Conservation (phyloP, 2,888 invertebrate genomes). For the Pilophorus perplexus region DNA sequence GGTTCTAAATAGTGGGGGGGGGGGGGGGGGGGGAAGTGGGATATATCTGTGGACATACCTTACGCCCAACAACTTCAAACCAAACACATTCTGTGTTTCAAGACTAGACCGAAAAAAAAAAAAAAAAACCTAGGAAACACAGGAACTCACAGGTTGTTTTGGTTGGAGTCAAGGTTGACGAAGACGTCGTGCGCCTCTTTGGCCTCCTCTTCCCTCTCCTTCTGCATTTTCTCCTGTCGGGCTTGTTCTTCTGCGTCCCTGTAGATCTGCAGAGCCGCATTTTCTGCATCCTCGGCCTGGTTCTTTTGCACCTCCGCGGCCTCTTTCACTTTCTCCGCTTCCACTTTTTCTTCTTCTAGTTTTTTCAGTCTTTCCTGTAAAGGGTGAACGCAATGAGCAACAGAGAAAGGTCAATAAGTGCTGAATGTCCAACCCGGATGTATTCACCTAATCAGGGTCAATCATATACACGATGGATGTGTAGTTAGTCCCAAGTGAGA, state of each 20-base stretch:
- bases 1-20: too few relatives aligned
- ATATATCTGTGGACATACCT: too few relatives aligned
- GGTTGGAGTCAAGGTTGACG: slow-evolving; percentile 73
- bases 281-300: slow-evolving; percentile 70
- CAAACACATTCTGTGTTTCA: too few relatives aligned
- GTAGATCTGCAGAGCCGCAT: slow-evolving; percentile 72
- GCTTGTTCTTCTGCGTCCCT: slow-evolving; percentile 52
- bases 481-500: too few relatives aligned
- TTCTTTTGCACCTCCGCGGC: slow-evolving; percentile 74
- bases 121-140: not conserved
- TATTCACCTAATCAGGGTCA: too few relatives aligned
- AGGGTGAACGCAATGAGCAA: not conserved
- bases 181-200: slow-evolving; percentile 74
- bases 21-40: too few relatives aligned
- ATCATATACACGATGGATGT: too few relatives aligned
- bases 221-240: slow-evolving; percentile 61
- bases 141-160: slow-evolving; percentile 60
- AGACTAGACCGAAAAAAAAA: too few relatives aligned
- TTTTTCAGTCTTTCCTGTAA: slow-evolving; percentile 63
- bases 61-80: too few relatives aligned
- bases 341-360: slow-evolving; percentile 67
- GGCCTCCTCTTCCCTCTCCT: slow-evolving; percentile 58
- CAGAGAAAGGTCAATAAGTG: not conserved
- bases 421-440: too few relatives aligned
- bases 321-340: slow-evolving; percentile 73